Evolutionary conservation across 2,888 invertebrate species (phyloP), one percentile per base, ranked within the genome.

Genomic region (Aphodius sticticus): DNA sequence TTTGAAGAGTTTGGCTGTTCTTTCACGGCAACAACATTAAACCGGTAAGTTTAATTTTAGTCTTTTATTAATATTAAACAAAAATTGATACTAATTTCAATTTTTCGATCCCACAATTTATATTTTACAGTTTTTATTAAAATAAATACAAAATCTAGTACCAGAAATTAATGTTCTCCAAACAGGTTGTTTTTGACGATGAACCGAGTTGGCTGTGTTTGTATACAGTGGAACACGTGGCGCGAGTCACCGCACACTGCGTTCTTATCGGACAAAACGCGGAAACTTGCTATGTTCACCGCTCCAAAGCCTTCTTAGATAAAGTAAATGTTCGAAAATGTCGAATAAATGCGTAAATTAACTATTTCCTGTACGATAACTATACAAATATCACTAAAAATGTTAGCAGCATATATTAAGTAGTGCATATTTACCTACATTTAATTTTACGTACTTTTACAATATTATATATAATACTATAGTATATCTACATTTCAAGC

Each of bases 11-110:
- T 70, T 70, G 37, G 77, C 70, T 71, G 71, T 70, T 77, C 69
- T 69, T 53, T 6, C 77, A 80, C 72, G 77, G 77, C 80, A 6
- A 77, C 80, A 80, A 72, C 77, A 80, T 80, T 80, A 80, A 80
- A 80, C 80, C 76, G 77, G 80, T 80, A 37, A 80, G 80, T 77
- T 36, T 38, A 70, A 70, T 26, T 26, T 26, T 26, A 26, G 26
- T 38, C 69, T 76, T 75, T n/a, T 36, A 53, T 36, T 74, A 75
- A 26, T 26, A 26, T 26, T 26, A 26, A 1, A 2, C 26, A 26
- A 26, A 26, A 26, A 26, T 26, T 3, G 1, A 26, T 3, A 26
- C 26, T 26, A 26, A 26, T 26, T 26, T 26, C 3, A 26, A 26
- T 2, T 26, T 26, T 26, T 26, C 26, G 26, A 26, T 26, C 26